These are phyloP conservation scores for Trisateles emortualis DNA, from an alignment of 2,888 invertebrate species.

Conservation along the genomic window DNA sequence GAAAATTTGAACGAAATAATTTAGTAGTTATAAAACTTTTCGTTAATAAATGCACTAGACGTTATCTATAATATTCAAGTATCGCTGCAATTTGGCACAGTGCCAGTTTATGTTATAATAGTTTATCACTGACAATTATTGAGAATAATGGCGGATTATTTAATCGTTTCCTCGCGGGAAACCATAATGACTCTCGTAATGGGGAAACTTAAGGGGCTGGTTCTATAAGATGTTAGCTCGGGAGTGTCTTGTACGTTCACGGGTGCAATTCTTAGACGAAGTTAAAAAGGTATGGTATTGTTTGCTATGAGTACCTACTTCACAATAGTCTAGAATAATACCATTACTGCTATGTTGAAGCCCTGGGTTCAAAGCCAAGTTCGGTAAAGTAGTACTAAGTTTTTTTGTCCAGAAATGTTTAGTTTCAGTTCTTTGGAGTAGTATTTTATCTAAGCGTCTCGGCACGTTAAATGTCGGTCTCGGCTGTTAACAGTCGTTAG, in stretches of 20 bases:
- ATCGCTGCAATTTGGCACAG: background rate
- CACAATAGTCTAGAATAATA: too few relatives aligned
- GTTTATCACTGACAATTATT: conserved; percentile 29
- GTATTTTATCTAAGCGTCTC: too few relatives aligned
- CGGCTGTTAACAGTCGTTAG: too few relatives aligned
- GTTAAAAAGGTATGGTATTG: too few relatives aligned
- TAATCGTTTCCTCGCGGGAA: conserved; percentile 21
- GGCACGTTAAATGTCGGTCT: too few relatives aligned
- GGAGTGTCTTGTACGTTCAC: background rate
- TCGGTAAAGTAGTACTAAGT: too few relatives aligned
- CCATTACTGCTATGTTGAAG: too few relatives aligned
- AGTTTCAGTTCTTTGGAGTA: too few relatives aligned
- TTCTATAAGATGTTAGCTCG: background rate
- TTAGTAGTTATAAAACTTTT: background rate
- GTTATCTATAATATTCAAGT: background rate
- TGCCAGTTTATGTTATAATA: conserved; percentile 3
- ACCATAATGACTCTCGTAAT: conserved; percentile 9
- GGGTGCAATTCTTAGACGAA: background rate
- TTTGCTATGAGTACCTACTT: too few relatives aligned
- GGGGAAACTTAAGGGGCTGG: background rate
- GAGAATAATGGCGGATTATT: conserved; percentile 28
- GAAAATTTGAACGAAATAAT: too few relatives aligned
- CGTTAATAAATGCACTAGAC: background rate
- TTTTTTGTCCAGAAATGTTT: too few relatives aligned
- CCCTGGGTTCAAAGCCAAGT: too few relatives aligned